Conservation (phyloP, 2,888 invertebrate genomes). For the Argyresthia goedartella region DNA sequence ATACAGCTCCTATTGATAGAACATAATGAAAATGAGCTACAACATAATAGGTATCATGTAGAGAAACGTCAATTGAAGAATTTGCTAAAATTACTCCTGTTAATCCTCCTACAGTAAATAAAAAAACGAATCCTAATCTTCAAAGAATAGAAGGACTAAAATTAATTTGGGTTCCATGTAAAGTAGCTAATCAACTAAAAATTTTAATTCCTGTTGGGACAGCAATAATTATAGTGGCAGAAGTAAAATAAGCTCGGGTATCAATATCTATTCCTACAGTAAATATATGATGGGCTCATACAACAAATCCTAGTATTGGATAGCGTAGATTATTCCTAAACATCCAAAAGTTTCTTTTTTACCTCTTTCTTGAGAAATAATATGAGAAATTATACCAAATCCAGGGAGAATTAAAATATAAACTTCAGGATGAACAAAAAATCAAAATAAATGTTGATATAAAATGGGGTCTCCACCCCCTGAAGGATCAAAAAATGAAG, state of each 20-base stretch:
- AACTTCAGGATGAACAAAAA: conserved; percentile 90
- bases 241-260: conserved; percentile 86
- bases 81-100: conserved; percentile 79
- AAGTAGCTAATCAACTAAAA: conserved; percentile 80
- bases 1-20: conserved; percentile 83
- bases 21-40: conserved; percentile 89
- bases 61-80: conserved; percentile 80
- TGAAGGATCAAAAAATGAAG: conserved; percentile 83
- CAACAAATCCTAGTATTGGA: conserved; percentile 87
- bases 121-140: conserved; percentile 81
- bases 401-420: conserved; percentile 89
- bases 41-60: conserved; percentile 89
- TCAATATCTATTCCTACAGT: conserved; percentile 88
- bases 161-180: conserved; percentile 74
- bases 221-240: conserved; percentile 89
- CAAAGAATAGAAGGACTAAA: conserved; percentile 74
- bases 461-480: conserved; percentile 86
- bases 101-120: conserved; percentile 83
- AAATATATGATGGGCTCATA: conserved; percentile 90
- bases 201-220: conserved; percentile 88
- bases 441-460: conserved; percentile 89
- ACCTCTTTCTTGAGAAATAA: conserved; percentile 80
- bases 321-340: conserved; percentile 87
- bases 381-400: conserved; percentile 86
- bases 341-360: conserved; percentile 81